Evolutionary conservation across 2,888 invertebrate species (phyloP).

Genomic region (Brenthis daphne): DNA sequence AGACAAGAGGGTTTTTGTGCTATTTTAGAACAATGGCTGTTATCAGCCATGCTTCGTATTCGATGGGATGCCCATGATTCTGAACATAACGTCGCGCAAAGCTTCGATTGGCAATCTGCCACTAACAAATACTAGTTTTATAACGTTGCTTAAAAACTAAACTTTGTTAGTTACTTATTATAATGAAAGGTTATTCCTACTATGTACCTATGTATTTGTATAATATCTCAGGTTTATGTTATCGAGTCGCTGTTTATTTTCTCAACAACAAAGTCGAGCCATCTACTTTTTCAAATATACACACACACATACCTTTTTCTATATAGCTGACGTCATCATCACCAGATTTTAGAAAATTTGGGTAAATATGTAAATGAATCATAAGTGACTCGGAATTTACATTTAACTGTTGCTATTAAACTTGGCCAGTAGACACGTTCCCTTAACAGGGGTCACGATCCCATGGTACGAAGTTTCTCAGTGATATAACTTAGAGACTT

Average conservation of each 20-base stretch:
- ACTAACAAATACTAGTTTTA: slow-evolving; percentile 22
- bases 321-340: too few relatives aligned
- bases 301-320: too few relatives aligned
- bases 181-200: too few relatives aligned
- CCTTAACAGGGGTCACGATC: slow-evolving; percentile 12
- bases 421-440: background rate
- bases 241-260: too few relatives aligned
- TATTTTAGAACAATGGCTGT: slow-evolving; percentile 39
- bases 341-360: too few relatives aligned
- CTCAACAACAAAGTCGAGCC: too few relatives aligned
- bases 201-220: too few relatives aligned
- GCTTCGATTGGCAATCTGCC: slow-evolving; percentile 35
- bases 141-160: background rate
- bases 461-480: slow-evolving; percentile 16
- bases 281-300: too few relatives aligned
- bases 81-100: slow-evolving; percentile 26
- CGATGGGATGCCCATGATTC: slow-evolving; percentile 28
- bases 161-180: too few relatives aligned
- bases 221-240: too few relatives aligned
- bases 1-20: slow-evolving; percentile 39
- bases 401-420: slow-evolving; percentile 1
- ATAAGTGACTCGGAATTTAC: background rate
- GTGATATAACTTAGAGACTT: slow-evolving; percentile 25
- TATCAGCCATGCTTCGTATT: slow-evolving; percentile 27
- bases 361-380: slow-evolving; percentile 9